Conservation (phyloP, 2,797 vertebrate species). For the Catharus ustulatus region DNA sequence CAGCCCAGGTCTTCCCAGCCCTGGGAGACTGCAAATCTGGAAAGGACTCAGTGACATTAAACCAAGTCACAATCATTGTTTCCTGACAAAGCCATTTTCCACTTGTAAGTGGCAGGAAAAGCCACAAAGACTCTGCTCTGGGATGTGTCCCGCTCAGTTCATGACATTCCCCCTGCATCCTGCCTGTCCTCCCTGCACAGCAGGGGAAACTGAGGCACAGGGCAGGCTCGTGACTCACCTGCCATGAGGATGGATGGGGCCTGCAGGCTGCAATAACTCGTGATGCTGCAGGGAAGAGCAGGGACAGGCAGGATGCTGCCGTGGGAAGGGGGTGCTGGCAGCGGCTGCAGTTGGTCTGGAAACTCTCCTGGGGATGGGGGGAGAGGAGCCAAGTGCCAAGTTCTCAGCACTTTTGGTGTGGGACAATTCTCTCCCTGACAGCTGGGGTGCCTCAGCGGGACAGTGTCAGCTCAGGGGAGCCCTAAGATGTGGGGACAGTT, state of each 20-base stretch:
- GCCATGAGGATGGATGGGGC: not conserved
- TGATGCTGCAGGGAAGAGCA: not conserved
- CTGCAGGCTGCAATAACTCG: not conserved
- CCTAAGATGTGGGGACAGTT: rapidly evolving
- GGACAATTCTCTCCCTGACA: not conserved
- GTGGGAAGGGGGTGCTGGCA: not conserved
- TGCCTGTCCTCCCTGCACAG: rapidly evolving
- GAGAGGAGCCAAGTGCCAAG: not conserved
- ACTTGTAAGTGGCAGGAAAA: not conserved
- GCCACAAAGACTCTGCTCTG: rapidly evolving
- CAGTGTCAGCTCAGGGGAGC: not conserved
- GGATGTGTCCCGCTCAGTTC: rapidly evolving
- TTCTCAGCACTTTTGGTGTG: not conserved
- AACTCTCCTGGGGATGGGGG: not conserved
- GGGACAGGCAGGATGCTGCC: not conserved
- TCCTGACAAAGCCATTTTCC: not conserved
- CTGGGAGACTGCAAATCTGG: not conserved
- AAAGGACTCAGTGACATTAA: slow-evolving; percentile 18
- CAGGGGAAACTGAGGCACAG: slow-evolving; percentile 1
- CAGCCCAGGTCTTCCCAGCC: not conserved
- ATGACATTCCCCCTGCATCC: not conserved
- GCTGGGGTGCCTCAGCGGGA: not conserved
- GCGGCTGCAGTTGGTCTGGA: rapidly evolving
- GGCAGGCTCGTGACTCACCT: not conserved
- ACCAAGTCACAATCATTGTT: rapidly evolving